phyloP scores from a whole-genome alignment of 2,113 vertebrate species.

The Zosterops hypoxanthus region DNA sequence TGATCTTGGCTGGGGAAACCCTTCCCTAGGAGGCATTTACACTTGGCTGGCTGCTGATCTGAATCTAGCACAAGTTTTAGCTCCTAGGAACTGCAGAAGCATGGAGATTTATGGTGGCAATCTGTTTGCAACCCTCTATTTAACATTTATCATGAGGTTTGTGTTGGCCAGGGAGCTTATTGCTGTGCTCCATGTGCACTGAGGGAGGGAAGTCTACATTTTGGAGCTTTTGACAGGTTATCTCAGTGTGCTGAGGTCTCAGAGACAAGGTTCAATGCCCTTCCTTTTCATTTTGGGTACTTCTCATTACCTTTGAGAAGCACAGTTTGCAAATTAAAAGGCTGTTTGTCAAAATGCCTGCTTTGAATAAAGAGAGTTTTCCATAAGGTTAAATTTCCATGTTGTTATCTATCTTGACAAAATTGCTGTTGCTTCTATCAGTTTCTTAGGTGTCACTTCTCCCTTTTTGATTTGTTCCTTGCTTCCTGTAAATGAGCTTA shows the following conservation, averaged over 20 bases:
- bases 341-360: not conserved
- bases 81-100: not conserved
- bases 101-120: not conserved
- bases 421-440: not conserved
- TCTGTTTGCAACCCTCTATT: not conserved
- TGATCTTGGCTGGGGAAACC: not conserved
- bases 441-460: not conserved
- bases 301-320: not conserved
- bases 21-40: not conserved
- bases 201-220: not conserved
- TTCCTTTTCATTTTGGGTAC: not conserved
- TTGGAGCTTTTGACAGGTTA: not conserved
- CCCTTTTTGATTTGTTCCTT: not conserved
- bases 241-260: not conserved
- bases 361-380: not conserved
- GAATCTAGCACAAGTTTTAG: not conserved
- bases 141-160: not conserved
- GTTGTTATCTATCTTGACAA: not conserved
- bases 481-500: constrained; percentile 11
- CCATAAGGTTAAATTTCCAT: not conserved
- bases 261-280: not conserved
- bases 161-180: not conserved
- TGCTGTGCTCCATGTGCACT: rapidly evolving
- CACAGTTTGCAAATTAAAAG: not conserved
- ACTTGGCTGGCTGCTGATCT: not conserved